Base-by-base conservation (phyloP, 2,113 vertebrate species). In the Rallus limicola region DNA sequence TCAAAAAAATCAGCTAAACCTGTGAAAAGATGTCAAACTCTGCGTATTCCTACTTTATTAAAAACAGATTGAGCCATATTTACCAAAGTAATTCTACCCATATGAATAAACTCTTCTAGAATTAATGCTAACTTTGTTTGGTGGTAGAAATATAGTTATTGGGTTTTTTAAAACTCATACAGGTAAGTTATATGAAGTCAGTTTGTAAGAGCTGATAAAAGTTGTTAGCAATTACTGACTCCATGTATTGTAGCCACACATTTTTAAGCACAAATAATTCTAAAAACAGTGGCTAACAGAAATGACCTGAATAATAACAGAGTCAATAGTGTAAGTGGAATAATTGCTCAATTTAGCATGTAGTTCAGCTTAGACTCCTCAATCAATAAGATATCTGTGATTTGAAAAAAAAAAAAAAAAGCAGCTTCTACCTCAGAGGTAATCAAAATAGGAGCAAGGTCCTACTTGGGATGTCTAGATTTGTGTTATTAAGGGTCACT, bases 331-430 rank as follows among this genome's bases (percentile, higher is more conserved):
- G 2, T 93, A 89, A 89, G 84, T 48, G n/a, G 52, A 95, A 82
- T 85, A 94, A 93, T 71, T 93, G 80, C 34, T 96, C 85, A 71
- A 29, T 95, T 93, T 88, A 82, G 18, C 25, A 53, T 62, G 28
- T 36, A 79, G 42, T 92, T 95, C 77, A 95, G 53, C 68, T 89
- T 89, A 79, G 67, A 46, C 17, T 87, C 7, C n/a, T 92, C 67
- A 84, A 80, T 93, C 77, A 82, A 92, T 93, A 79, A 36, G 8
- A 48, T 69, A 82, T 25, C 25, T 79, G 34, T 36, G 50, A 77
- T 76, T n/a, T 64, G 19, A 56, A 71, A 58, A 58, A 36, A 76
- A 67, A 76, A 19, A 7, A 88, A 75, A 7, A 88, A 72, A 48
- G 46, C 71, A 7, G 4, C 7, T 40, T 16, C 20, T 87, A 19